Base-by-base conservation (phyloP, 2,888 invertebrate genomes). In the Saturnia pavonia region DNA sequence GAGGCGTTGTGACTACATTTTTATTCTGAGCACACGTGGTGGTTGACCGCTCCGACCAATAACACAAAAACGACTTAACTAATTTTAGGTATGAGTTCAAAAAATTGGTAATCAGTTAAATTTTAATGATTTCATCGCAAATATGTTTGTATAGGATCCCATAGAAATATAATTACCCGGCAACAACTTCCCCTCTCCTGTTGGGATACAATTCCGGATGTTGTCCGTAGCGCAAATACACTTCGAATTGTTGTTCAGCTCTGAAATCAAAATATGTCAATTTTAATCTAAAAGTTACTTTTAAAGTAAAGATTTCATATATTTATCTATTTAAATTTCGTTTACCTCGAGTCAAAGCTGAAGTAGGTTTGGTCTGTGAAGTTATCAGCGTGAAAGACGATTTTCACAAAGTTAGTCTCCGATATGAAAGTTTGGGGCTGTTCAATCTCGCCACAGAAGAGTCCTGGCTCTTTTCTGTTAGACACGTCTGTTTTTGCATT, bases 341-440 rank as follows among this genome's bases (percentile, higher is more conserved):
- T 80, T 85, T 81, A 94, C 94, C 94, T 91, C 43, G 94, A 94
- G 85, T 97, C 97, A 86, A 97, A 97, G 81, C 97, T 97, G 88
- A 97, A 97, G 92, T 97, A 97, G 2, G 97, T 97, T 92, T 98
- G 98, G 88, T 98, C 98, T 67, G 98, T 98, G 92, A 98, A 98
- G 93, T 98, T 98, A 89, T 98, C 98, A 60, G 97, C 97, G 87
- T 98, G 97, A 92, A 98, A 98, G 76, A 98, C 95, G 74, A 98
- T 96, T 89, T 97, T 97, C 72, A 98, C 98, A 91, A 98, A 97
- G 88, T 97, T 97, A 70, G 98, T 98, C 92, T 98, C 98, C 70
- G 98, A 98, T 90, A 98, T 98, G 94, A 98, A 98, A 43, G 98
- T 98, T 91, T 98, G 98, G 0, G 98, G 97, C 82, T 98, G 98